Evolutionary conservation across 2,888 invertebrate genomes (phyloP).

Genomic region (Cataglyphis albicans): DNA sequence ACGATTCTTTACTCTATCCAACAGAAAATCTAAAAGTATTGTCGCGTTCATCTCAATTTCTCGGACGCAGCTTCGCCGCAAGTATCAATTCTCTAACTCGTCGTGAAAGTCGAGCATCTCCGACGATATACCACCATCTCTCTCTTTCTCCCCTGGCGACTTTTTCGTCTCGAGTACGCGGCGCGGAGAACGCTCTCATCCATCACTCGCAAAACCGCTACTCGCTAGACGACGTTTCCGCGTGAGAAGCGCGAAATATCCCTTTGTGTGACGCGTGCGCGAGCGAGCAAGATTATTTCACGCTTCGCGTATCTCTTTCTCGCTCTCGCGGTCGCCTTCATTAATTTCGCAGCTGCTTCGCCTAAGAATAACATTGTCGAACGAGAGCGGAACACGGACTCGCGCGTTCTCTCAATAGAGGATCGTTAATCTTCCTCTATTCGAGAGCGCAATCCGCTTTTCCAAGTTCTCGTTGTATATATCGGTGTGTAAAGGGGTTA

Average conservation of each 20-base stretch:
- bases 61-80: conserved; percentile 7
- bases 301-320: background rate
- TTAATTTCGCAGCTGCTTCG: conserved; percentile 63
- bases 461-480: conserved; percentile 26
- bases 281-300: conserved; percentile 12
- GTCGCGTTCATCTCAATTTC: background rate
- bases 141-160: conserved; percentile 3
- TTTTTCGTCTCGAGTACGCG: conserved; percentile 37
- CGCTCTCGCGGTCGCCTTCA: conserved; percentile 29
- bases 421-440: conserved; percentile 56
- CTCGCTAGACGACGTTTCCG: conserved; percentile 52
- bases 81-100: conserved; percentile 41
- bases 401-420: conserved; percentile 24
- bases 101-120: conserved; percentile 39
- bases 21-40: background rate
- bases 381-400: conserved; percentile 37
- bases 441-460: conserved; percentile 42
- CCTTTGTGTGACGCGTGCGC: conserved; percentile 38
- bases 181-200: conserved; percentile 30
- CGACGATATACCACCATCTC: conserved; percentile 8
- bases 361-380: conserved; percentile 65
- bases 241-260: conserved; percentile 57
- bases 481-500: conserved; percentile 46
- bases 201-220: conserved; percentile 34
- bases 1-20: background rate